A percentile compares a stretch with the other conserved stretches of the same genome.
Conservation (phyloP, 2,888 invertebrate species). For the Lamellibrachia columna region DNA sequence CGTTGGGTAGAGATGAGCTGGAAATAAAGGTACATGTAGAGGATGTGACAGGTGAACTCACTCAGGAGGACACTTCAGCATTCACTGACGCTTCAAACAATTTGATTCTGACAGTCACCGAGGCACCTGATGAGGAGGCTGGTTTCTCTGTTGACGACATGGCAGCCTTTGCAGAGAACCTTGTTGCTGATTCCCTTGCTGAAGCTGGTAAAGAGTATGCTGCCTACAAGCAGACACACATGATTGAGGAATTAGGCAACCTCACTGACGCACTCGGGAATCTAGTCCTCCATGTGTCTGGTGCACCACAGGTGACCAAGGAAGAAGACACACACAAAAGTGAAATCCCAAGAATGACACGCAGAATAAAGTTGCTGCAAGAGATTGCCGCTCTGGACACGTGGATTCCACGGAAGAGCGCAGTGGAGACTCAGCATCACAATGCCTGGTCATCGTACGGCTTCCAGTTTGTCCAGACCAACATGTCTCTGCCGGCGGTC, state of each 20-base stretch:
- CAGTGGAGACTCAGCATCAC: constrained; percentile 25
- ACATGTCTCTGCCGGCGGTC: not conserved
- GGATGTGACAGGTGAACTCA: not conserved
- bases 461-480: not conserved
- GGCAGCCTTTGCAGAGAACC: not conserved
- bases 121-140: not conserved
- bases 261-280: not conserved
- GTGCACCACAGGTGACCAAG: not conserved
- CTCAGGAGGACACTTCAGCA: not conserved
- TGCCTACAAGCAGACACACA: not conserved
- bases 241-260: not conserved
- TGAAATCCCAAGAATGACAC: not conserved
- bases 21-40: not conserved
- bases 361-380: not conserved
- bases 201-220: not conserved
- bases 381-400: not conserved
- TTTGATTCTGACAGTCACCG: not conserved
- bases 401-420: not conserved
- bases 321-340: not conserved
- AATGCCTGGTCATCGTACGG: constrained; percentile 22
- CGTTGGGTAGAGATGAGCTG: not conserved
- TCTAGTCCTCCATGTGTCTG: not conserved
- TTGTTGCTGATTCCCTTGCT: not conserved
- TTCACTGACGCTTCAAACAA: not conserved
- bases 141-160: not conserved